Percentiles rank a stretch among this genome's conserved stretches.
phyloP scores from a whole-genome alignment of 64 coral and sea anemone species.

The Exaiptasia diaphana region DNA sequence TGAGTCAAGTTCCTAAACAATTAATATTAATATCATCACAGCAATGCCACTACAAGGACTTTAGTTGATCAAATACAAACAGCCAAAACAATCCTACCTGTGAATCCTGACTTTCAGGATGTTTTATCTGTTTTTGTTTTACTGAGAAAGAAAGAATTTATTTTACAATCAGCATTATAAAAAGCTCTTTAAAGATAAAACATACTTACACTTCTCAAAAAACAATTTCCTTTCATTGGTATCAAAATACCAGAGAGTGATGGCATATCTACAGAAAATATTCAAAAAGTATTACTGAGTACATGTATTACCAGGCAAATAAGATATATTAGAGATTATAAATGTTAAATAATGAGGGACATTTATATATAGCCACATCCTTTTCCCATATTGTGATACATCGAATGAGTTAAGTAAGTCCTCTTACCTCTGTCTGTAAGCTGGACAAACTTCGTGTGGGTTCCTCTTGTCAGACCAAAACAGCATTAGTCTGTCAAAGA shows the following conservation, averaged over 20 bases:
- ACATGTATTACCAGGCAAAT: not conserved
- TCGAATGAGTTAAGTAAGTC: not conserved
- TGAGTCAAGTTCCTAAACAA: no score
- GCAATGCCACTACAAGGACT: no score
- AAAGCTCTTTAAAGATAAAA: no score
- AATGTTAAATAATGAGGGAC: not conserved
- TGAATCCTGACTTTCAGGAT: no score
- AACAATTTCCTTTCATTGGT: constrained; percentile 52
- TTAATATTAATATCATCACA: no score
- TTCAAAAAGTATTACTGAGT: not conserved
- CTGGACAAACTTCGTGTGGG: constrained; percentile 53
- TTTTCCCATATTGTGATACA: not conserved
- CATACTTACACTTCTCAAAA: constrained; percentile 27
- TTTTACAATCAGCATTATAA: no score
- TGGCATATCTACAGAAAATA: constrained; percentile 30
- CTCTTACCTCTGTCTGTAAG: constrained; percentile 38
- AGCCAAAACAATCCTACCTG: no score
- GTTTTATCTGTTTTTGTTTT: no score
- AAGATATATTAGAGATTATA: not conserved
- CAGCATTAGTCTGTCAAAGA: constrained; percentile 45
- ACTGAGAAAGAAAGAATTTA: no score
- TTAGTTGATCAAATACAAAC: no score
- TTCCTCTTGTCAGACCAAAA: constrained; percentile 71
- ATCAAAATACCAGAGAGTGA: constrained; percentile 67
- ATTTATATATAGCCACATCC: no score